These are phyloP conservation scores for Drosophila picticornis DNA, from an alignment of 2,888 invertebrate genomes.

Conservation along the genomic window DNA sequence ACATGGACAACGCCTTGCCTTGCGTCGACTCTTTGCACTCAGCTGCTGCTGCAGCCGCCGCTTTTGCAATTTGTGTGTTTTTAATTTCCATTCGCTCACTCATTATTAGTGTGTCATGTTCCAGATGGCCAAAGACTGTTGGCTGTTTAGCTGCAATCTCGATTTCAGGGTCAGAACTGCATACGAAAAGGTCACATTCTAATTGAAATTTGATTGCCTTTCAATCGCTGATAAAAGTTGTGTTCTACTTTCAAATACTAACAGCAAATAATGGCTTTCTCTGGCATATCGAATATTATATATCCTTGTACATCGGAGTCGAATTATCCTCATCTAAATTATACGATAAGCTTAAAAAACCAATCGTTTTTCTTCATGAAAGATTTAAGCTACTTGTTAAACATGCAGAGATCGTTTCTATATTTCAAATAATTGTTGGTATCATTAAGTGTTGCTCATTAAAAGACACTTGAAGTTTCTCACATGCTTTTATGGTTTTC, in stretches of 20 bases:
- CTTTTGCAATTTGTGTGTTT: slow-evolving; percentile 57
- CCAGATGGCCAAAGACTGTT: slow-evolving; percentile 37
- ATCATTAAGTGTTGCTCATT: background rate
- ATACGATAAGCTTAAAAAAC: background rate
- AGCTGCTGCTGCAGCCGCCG: slow-evolving; percentile 21
- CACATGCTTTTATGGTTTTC: background rate
- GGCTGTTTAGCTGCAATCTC: slow-evolving; percentile 19
- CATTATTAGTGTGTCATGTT: slow-evolving; percentile 61
- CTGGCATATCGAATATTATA: background rate
- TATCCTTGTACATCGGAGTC: background rate
- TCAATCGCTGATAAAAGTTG: background rate
- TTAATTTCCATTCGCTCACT: slow-evolving; percentile 63
- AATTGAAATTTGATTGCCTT: background rate
- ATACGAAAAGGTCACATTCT: slow-evolving; percentile 17
- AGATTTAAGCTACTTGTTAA: background rate
- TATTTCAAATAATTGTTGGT: background rate
- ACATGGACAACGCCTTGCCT: slow-evolving; percentile 16
- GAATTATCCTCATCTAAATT: background rate
- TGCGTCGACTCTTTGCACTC: slow-evolving; percentile 1
- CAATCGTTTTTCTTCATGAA: background rate
- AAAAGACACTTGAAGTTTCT: background rate
- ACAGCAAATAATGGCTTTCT: background rate
- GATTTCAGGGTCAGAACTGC: slow-evolving; percentile 28
- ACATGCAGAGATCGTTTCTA: background rate
- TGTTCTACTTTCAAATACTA: background rate